Conservation (phyloP, 2,113 vertebrate species). For the Meriones unguiculatus region DNA sequence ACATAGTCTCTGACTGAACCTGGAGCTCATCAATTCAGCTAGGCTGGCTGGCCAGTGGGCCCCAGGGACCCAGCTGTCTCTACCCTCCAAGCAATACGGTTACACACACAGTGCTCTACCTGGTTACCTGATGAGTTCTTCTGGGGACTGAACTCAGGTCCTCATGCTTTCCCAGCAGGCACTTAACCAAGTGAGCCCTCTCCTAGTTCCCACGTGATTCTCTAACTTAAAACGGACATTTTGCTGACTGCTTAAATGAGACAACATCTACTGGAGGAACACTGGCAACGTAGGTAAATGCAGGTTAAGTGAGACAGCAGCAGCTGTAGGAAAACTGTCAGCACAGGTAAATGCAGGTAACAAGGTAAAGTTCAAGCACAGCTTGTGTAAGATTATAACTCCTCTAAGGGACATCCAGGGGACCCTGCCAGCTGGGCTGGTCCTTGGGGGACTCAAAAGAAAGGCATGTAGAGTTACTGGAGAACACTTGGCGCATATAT, state of each 20-base stretch:
- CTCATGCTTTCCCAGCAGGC: not conserved
- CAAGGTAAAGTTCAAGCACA: not conserved
- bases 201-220: not conserved
- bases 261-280: conserved; percentile 32
- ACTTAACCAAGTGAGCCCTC: not conserved
- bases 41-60: not conserved
- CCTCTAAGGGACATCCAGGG: not conserved
- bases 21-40: not conserved
- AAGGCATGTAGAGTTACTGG: not conserved
- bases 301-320: not conserved
- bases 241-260: conserved; percentile 2
- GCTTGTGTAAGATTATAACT: not conserved
- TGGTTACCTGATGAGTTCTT: too few species aligned
- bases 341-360: not conserved
- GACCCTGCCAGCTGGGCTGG: not conserved
- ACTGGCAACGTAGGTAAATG: not conserved
- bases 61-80: not conserved
- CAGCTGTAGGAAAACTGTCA: conserved; percentile 7
- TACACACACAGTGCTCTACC: not conserved
- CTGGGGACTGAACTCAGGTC: not conserved
- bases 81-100: not conserved
- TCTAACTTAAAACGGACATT: conserved; percentile 39
- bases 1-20: not conserved
- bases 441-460: not conserved
- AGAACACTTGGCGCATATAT: not conserved